Conservation (phyloP, 35 echinoderm and acorn worm species). For the Eucidaris tribuloides region DNA sequence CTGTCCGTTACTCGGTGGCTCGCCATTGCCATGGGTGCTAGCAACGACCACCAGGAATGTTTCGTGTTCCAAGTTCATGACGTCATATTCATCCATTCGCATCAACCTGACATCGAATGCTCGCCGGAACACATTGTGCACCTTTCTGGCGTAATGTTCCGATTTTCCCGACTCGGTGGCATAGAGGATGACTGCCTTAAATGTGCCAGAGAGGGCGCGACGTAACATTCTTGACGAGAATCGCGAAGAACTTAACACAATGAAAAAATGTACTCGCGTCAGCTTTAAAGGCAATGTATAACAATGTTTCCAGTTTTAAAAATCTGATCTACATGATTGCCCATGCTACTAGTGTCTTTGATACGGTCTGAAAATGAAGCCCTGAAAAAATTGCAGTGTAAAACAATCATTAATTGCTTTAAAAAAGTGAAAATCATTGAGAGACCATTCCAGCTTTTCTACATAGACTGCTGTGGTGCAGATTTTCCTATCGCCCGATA, state of each 20-base stretch:
- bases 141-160: conserved; percentile 72
- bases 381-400: no score
- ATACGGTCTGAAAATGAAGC: no score
- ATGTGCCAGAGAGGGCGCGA: conserved; percentile 66
- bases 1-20: conserved; percentile 88
- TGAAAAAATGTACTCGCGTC: no score
- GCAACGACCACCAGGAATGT: conserved; percentile 81
- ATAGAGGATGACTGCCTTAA: conserved; percentile 82
- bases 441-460: no score
- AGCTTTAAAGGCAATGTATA: no score
- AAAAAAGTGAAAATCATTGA: no score
- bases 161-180: conserved; percentile 80
- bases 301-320: no score
- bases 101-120: conserved; percentile 72
- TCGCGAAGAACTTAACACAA: conserved; percentile 82
- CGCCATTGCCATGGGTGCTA: conserved; percentile 93
- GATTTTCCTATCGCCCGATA: no score
- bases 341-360: no score
- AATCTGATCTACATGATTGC: no score
- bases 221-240: conserved; percentile 77
- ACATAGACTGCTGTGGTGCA: no score
- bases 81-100: conserved; percentile 94
- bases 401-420: no score
- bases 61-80: conserved; percentile 65
- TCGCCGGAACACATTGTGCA: conserved; percentile 69